These are phyloP conservation scores for Myotis daubentonii DNA, from an alignment of 2,797 vertebrate genomes.

Conservation along the genomic window DNA sequence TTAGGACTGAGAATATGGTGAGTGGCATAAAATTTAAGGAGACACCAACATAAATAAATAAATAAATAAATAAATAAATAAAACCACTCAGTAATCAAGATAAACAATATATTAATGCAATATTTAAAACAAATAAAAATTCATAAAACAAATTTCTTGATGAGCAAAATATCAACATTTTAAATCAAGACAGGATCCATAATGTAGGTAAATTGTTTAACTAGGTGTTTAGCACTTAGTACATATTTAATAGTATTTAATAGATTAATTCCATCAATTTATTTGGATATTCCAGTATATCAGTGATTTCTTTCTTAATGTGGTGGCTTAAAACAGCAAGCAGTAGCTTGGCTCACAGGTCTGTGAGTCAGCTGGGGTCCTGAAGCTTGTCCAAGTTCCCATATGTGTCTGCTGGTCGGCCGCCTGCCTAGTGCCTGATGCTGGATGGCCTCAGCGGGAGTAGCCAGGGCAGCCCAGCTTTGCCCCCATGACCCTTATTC, in stretches of 20 bases:
- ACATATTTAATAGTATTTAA: neutral
- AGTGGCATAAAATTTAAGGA: neutral
- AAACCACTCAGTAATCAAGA: neutral
- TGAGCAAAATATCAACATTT: constrained; percentile 45
- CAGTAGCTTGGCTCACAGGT: neutral
- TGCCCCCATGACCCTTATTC: neutral
- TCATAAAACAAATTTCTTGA: neutral
- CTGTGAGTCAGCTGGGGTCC: neutral
- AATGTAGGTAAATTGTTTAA: neutral
- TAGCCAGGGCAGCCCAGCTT: neutral
- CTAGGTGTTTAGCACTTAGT: neutral
- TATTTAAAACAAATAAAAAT: constrained; percentile 34
- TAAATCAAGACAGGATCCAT: neutral
- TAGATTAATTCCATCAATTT: neutral
- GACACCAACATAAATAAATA: neutral
- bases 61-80: too few relatives aligned
- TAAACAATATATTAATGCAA: constrained; percentile 8
- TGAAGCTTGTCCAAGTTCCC: neutral
- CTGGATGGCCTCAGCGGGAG: neutral
- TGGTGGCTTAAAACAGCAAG: neutral
- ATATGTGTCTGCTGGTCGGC: neutral
- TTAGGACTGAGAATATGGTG: neutral
- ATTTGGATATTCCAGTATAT: neutral
- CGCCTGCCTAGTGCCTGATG: neutral
- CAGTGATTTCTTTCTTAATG: neutral